These are phyloP conservation scores for Gortyna flavago DNA, from an alignment of 2,888 invertebrate genomes.

Conservation along the genomic window DNA sequence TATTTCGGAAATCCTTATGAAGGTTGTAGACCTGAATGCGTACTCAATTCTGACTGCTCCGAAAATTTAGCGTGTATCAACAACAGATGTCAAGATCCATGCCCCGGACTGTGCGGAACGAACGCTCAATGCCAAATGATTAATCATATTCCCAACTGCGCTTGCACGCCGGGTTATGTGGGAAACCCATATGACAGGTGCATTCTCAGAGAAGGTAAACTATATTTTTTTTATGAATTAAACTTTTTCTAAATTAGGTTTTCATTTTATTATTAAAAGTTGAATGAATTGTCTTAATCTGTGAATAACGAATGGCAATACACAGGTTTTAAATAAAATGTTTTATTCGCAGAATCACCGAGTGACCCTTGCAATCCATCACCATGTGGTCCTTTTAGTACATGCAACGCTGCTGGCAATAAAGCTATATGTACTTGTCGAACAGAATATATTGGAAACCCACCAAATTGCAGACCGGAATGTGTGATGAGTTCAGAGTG, in stretches of 20 bases:
- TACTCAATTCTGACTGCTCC: slow-evolving; percentile 92
- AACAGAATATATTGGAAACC: slow-evolving; percentile 92
- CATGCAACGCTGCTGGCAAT: slow-evolving; percentile 91
- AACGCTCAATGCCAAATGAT: slow-evolving; percentile 94
- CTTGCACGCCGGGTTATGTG: slow-evolving; percentile 91
- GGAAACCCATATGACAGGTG: slow-evolving; percentile 92
- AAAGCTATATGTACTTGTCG: slow-evolving; percentile 93
- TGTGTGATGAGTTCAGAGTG: slow-evolving; percentile 95
- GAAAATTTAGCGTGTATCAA: slow-evolving; percentile 92
- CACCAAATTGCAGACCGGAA: slow-evolving; percentile 94
- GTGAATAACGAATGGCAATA: not conserved
- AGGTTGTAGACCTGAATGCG: slow-evolving; percentile 93
- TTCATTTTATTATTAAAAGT: not conserved
- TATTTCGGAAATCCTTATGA: slow-evolving; percentile 93
- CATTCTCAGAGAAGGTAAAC: slow-evolving; percentile 80
- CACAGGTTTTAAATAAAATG: not conserved
- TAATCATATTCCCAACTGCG: slow-evolving; percentile 94
- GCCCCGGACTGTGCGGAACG: slow-evolving; percentile 94
- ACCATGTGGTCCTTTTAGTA: slow-evolving; percentile 94
- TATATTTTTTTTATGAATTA: not conserved
- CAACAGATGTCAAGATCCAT: slow-evolving; percentile 93
- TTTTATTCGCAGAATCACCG: slow-evolving; percentile 77
- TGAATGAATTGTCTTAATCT: not conserved
- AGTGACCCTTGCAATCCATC: slow-evolving; percentile 93
- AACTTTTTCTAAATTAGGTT: not conserved